These are phyloP conservation scores for Cephalotes varians DNA, from an alignment of 2,888 invertebrate species.

Conservation along the genomic window DNA sequence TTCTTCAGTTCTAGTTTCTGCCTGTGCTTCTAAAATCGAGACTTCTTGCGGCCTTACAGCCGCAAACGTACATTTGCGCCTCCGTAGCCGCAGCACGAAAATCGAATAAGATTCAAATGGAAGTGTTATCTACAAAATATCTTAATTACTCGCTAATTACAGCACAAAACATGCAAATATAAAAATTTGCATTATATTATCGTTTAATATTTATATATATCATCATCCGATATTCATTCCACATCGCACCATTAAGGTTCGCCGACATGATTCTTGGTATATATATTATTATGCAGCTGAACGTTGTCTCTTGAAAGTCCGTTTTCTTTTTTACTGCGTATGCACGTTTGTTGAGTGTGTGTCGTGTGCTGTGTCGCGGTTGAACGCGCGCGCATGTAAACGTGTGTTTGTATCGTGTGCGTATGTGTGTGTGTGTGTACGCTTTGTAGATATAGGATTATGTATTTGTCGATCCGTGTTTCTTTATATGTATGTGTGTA, in stretches of 20 bases:
- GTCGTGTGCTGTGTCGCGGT: not conserved
- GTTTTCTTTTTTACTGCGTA: slow-evolving; percentile 23
- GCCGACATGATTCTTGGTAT: slow-evolving; percentile 75
- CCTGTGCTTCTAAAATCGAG: slow-evolving; percentile 80
- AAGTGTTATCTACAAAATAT: slow-evolving; percentile 86
- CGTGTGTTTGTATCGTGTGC: not conserved
- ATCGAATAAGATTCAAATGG: slow-evolving; percentile 83
- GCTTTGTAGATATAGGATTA: not conserved
- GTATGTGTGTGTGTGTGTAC: not conserved
- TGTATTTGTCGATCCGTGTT: not conserved
- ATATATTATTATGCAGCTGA: slow-evolving; percentile 73
- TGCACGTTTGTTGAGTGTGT: slow-evolving; percentile 4
- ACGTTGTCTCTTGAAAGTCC: slow-evolving; percentile 51
- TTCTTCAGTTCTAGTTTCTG: slow-evolving; percentile 74
- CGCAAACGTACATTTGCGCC: slow-evolving; percentile 65
- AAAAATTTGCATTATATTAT: slow-evolving; percentile 85
- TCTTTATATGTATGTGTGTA: not conserved
- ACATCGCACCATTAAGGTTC: slow-evolving; percentile 75
- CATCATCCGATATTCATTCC: slow-evolving; percentile 80
- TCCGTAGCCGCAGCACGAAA: slow-evolving; percentile 69
- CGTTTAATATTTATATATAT: slow-evolving; percentile 82
- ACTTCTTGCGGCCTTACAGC: slow-evolving; percentile 74
- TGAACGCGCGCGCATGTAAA: not conserved
- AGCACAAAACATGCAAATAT: slow-evolving; percentile 86
- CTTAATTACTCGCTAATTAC: slow-evolving; percentile 86